Percentiles rank a stretch among this genome's conserved stretches.
Evolutionary conservation across 2,797 vertebrate species (phyloP).

Genomic region (Xenentodon cancila): DNA sequence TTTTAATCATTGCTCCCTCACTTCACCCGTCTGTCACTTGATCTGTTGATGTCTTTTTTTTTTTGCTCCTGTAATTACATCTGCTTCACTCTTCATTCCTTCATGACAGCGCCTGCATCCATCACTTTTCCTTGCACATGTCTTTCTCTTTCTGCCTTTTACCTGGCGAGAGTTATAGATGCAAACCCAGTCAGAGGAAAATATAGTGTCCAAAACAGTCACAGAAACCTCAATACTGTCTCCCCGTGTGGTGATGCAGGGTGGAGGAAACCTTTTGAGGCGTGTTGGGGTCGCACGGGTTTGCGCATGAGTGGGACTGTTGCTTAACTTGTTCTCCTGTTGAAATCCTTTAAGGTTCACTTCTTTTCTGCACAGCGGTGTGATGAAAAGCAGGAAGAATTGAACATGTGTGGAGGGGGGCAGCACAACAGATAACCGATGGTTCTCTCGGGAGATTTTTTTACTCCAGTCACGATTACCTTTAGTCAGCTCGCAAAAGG

Average conservation of each 20-base stretch:
- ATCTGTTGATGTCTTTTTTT: conserved; percentile 42
- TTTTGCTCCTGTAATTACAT: conserved; percentile 36
- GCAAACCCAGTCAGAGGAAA: conserved; percentile 63
- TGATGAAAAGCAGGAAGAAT: conserved; percentile 22
- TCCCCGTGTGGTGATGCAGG: conserved; percentile 48
- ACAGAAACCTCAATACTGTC: conserved; percentile 65
- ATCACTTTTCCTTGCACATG: conserved; percentile 32
- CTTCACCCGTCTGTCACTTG: conserved; percentile 12
- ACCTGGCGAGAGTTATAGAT: conserved; percentile 68
- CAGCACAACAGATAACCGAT: no score
- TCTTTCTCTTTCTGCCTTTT: conserved; percentile 14
- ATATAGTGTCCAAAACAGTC: conserved; percentile 62
- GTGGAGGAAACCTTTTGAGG: conserved; percentile 15
- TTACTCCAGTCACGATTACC: conserved; percentile 33
- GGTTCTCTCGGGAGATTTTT: no score
- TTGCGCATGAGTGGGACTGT: conserved; percentile 5
- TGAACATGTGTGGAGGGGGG: background rate
- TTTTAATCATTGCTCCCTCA: background rate
- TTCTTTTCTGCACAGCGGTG: conserved; percentile 29
- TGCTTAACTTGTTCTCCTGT: conserved; percentile 13
- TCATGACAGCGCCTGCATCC: conserved; percentile 22
- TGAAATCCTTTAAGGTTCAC: conserved; percentile 7
- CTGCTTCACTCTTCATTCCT: conserved; percentile 43
- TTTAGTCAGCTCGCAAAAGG: conserved; percentile 36
- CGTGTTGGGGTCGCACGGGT: conserved; percentile 15